Evolutionary conservation across 2,113 vertebrate genomes (phyloP).

Genomic region (Shinisaurus crocodilurus): DNA sequence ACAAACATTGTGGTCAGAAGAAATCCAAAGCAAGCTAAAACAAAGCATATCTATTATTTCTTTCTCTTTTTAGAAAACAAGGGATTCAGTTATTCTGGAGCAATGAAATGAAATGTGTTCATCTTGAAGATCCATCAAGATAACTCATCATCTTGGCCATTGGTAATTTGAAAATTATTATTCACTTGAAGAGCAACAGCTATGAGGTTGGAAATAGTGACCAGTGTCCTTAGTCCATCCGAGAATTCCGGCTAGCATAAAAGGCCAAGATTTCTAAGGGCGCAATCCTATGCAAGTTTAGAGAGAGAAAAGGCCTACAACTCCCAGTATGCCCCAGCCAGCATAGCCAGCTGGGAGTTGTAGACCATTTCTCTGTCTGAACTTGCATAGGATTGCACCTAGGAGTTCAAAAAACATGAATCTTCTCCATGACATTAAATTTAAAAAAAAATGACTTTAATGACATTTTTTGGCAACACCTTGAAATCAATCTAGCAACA

Average conservation of each 20-base stretch:
- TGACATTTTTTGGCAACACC: not conserved
- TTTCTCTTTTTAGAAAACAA: not conserved
- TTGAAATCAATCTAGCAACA: not conserved
- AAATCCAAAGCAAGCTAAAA: not conserved
- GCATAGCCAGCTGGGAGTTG: too few species aligned
- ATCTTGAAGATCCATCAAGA: not conserved
- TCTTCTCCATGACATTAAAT: not conserved
- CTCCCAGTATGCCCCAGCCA: too few species aligned
- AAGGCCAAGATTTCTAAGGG: not conserved
- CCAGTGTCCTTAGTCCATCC: not conserved
- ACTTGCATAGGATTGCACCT: not conserved
- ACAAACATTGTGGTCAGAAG: conserved; percentile 4
- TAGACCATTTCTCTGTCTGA: too few species aligned
- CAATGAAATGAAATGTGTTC: not conserved
- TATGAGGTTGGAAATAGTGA: not conserved
- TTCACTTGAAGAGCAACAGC: not conserved
- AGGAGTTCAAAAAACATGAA: not conserved
- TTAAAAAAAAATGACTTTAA: not conserved
- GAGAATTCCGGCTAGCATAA: not conserved
- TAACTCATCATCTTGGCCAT: not conserved
- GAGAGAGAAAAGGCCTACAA: too few species aligned
- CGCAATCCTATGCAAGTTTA: too few species aligned
- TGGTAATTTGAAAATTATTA: not conserved
- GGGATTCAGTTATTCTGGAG: not conserved
- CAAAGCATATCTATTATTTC: not conserved